Evolutionary conservation across 2,888 invertebrate species (phyloP), one percentile per base, ranked within the genome.

Genomic region (Eupithecia subfuscata): DNA sequence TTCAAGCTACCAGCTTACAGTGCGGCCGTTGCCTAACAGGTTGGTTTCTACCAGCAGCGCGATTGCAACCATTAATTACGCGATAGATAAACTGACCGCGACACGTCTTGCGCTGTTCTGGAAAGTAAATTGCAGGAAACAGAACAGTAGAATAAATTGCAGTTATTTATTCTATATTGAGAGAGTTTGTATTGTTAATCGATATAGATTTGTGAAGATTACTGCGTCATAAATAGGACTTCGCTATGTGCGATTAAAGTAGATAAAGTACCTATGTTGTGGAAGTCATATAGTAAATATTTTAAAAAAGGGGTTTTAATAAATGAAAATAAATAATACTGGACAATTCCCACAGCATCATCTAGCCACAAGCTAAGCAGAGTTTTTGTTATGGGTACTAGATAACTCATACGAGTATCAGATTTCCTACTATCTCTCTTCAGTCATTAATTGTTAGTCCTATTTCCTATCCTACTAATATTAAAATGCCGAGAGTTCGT

Each of bases 31-130:
- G 48, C 56, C 75, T 63, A 75, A 77, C 79, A 75, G 73, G 75
- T 77, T 77, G 64, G 64, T 74, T 72, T 60, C 64, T 25, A 75
- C 70, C 25, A 60, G 68, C 25, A 60, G 60, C 14, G 25, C 76
- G 70, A 75, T 71, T 75, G 74, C 77, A 69, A 64, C 73, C 77
- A 77, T 77, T 77, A 75, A 77, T 77, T 77, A 75, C 77, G 40
- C 68, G 65, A 73, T 71, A 77, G 75, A 77, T 77, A 77, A 77
- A 75, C 77, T 77, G 75, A 77, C 77, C 77, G 69, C 73, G 69
- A 74, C 77, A 77, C 68, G 77, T 77, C 77, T 77, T 75, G 75
- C 74, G 74, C 72, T 77, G 75, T 77, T 77, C 77, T 75, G 75
- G 74, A 73, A 74, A 75, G 72, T 77, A 75, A 77, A 77, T 77